Base-by-base conservation (phyloP, 2,797 vertebrate species). In the Hydrocynus forskahlii region DNA sequence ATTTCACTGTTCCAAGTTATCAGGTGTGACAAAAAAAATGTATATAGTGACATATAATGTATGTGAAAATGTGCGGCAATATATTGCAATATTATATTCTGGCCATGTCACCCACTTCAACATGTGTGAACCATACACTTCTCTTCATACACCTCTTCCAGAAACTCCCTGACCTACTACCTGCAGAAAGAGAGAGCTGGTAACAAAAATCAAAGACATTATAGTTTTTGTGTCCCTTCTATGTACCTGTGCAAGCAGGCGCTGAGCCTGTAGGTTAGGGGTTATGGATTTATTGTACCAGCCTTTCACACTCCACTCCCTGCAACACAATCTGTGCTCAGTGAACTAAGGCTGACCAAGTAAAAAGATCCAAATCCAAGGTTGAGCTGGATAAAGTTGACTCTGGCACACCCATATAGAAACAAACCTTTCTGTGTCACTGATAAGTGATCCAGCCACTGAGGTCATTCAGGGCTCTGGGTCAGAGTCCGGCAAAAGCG, bases 151-250 rank as follows among this genome's bases (percentile, higher is more conserved):
- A 50, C 9, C 71, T 83, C 70, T 52, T 1, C 76, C 60, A 81
- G n/a, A 59, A 19, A 50, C 70, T 74, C 55, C 35, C 57, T 66
- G 55, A 81, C 66, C 70, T 59, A 83, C 80, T 64, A 54, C 87
- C 86, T 88, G 84, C 78, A 84, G 60, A 29, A 13, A 66, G 62
- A 35, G 62, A 52, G 45, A 25, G 55, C 38, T 75, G 48, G 48
- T 79, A 86, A 86, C 83, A 74, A 67, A 48, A 83, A 59, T 76
- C 68, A 74, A 62, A 86, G 60, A 45, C 59, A 82, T 90, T 89
- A 89, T 78, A 64, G 35, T 83, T 35, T 66, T 29, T 40, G 43
- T 48, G 60, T 78, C 55, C 66, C 40, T 69, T 79, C 59, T 9
- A 50, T 67, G 55, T 69, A 54, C 68, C 80, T 86, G 48, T 45